These are phyloP conservation scores for Apamea sordens DNA, from an alignment of 2,888 invertebrate species.

Conservation along the genomic window DNA sequence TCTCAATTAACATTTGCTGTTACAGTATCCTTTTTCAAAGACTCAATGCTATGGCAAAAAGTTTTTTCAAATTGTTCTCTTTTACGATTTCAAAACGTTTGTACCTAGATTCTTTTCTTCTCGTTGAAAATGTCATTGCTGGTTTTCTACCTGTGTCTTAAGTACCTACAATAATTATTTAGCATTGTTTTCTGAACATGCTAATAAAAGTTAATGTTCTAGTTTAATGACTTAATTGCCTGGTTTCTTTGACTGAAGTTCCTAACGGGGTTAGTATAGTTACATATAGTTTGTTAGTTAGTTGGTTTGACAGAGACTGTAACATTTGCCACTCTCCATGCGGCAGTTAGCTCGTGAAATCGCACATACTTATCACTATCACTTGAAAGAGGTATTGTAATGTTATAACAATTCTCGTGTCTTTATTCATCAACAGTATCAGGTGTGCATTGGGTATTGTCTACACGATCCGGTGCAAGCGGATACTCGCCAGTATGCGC, in stretches of 20 bases:
- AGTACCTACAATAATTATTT: background rate
- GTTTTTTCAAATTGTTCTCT: background rate
- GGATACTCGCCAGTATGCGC: slow-evolving; percentile 51
- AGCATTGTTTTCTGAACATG: slow-evolving; percentile 7
- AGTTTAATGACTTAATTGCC: slow-evolving; percentile 12
- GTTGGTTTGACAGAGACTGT: slow-evolving; percentile 3
- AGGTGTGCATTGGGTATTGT: slow-evolving; percentile 67
- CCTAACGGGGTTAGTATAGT: slow-evolving; percentile 2
- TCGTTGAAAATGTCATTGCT: background rate
- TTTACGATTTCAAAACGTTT: slow-evolving; percentile 2
- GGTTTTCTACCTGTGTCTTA: background rate
- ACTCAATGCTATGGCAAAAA: no score
- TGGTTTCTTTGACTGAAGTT: slow-evolving; percentile 7
- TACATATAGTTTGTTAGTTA: background rate
- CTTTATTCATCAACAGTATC: slow-evolving; percentile 66
- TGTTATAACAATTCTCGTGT: slow-evolving; percentile 61
- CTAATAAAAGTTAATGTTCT: background rate
- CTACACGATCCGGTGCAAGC: slow-evolving; percentile 59
- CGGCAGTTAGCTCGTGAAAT: slow-evolving; percentile 25
- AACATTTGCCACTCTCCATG: slow-evolving; percentile 6
- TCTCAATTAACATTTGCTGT: background rate
- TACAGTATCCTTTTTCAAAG: background rate
- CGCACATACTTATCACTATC: slow-evolving; percentile 15
- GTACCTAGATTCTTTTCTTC: background rate
- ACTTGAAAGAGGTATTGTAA: slow-evolving; percentile 51